Percentiles rank a stretch among this genome's conserved stretches.
Evolutionary conservation across 1,140 invertebrate genomes (phyloP).

Genomic region (Nilaparvata lugens): DNA sequence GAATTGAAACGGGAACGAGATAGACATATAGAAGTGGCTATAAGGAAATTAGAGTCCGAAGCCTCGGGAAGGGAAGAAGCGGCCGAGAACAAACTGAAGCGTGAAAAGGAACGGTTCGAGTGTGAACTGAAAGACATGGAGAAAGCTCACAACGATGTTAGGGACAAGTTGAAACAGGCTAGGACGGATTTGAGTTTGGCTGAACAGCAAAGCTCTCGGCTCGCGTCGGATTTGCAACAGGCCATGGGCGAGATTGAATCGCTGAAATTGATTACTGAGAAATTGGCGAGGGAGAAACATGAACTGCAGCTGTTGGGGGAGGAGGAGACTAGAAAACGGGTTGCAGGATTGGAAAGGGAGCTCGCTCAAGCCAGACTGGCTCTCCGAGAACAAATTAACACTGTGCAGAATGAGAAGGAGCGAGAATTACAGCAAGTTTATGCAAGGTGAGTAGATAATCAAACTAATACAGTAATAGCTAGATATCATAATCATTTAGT

Average conservation of each 20-base stretch:
- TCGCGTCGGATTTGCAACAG: not conserved
- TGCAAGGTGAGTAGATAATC: conserved; percentile 19
- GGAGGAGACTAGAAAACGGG: conserved; percentile 2
- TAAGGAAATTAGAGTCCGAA: conserved; percentile 51
- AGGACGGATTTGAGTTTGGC: conserved; percentile 45
- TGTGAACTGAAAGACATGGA: conserved; percentile 54
- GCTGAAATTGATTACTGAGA: conserved; percentile 6
- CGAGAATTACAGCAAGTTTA: conserved; percentile 27
- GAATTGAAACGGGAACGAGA: conserved; percentile 51
- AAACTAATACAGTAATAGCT: no score
- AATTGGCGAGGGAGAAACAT: conserved; percentile 8
- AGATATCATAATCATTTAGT: no score
- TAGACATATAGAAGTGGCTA: conserved; percentile 53
- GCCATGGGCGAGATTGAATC: not conserved
- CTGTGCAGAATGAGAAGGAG: conserved; percentile 24
- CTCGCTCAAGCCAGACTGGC: conserved; percentile 17
- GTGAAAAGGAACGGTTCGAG: conserved; percentile 63
- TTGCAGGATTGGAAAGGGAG: conserved; percentile 21
- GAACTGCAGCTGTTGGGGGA: conserved; percentile 12
- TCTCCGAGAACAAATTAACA: conserved; percentile 19
- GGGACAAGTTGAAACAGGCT: conserved; percentile 42
- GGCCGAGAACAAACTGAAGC: conserved; percentile 49
- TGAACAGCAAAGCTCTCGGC: conserved; percentile 38
- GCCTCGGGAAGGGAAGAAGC: conserved; percentile 43
- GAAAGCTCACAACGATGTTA: conserved; percentile 37